Base-by-base conservation (phyloP, 2,888 invertebrate genomes). In the Thecocarcelia acutangulata region DNA sequence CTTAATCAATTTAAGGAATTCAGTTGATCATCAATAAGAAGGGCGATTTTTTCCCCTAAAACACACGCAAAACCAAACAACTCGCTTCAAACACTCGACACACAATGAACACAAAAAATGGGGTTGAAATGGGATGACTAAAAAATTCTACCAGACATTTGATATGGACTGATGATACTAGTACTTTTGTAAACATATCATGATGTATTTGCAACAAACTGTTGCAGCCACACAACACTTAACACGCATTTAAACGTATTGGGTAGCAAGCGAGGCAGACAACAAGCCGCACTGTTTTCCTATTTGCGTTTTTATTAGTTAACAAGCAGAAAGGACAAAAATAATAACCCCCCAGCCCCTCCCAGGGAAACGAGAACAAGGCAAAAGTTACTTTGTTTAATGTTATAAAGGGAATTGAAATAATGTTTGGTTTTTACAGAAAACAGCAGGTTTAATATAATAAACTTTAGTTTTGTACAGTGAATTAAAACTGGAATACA, bases 1-100 rank as follows among this genome's bases (percentile, higher is more conserved):
- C 83, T 79, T 83, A 82, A 82, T 82, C 83, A 83, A 83, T 83
- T 83, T 83, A 83, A 56, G 52, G 44, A 81, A 82, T 66, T 70
- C 59, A 78, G 64, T 78, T 74, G 74, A 78, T 74, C 59, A 66
- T 66, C 61, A 54, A 56, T 56, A 63, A 0, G 11, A 56, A 73
- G 59, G 37, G 59, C 33, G 33, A 52, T 28, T n/a, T 15, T 63
- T 63, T 24, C 48, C 37, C 24, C 58, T 17, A 52, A 24, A 28
- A 44, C 46, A 33, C 28, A 48, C 58, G 33, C 52, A 37, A 63
- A 48, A 66, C 46, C 24, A 24, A 24, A 2, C 61, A 64, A 63
- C 54, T 44, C 15, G 21, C 52, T 44, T 40, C 19, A 79, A 44
- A 46, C 46, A 69, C 54, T 59, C 52, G 24, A 19, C 56, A 50